phyloP scores from a whole-genome alignment of 2,888 invertebrate species.

The Ypsolopha sequella region DNA sequence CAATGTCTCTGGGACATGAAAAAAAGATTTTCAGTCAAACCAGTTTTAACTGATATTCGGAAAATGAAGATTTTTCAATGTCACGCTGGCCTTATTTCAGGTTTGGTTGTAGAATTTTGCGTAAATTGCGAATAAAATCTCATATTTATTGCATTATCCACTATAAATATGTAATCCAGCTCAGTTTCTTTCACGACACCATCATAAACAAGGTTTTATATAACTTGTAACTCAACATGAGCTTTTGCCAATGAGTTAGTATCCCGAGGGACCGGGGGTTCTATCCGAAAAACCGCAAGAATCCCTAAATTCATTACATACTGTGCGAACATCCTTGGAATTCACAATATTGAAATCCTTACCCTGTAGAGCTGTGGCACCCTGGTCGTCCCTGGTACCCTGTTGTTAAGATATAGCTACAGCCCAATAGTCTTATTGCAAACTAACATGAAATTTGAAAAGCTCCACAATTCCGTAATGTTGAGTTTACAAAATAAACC shows the following conservation, averaged over 20 bases:
- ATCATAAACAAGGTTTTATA: background rate
- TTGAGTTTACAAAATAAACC: too few relatives aligned
- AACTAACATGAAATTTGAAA: conserved; percentile 33
- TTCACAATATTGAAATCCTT: conserved; percentile 67
- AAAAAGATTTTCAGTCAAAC: conserved; percentile 26
- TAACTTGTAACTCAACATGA: background rate
- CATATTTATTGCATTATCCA: background rate
- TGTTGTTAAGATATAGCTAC: conserved; percentile 33
- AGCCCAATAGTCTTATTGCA: conserved; percentile 28
- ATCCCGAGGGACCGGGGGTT: conserved; percentile 30
- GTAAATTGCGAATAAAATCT: background rate
- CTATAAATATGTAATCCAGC: background rate
- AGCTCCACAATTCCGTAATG: too few relatives aligned
- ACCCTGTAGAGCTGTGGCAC: conserved; percentile 18
- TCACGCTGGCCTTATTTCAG: background rate
- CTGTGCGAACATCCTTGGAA: conserved; percentile 58
- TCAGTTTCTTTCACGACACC: background rate
- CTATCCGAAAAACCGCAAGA: conserved; percentile 61
- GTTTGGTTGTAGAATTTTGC: background rate
- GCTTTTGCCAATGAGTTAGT: background rate
- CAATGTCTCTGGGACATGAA: conserved; percentile 27
- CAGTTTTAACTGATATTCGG: conserved; percentile 18
- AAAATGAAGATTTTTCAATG: background rate
- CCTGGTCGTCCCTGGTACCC: conserved; percentile 14
- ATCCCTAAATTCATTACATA: conserved; percentile 68